phyloP scores from a whole-genome alignment of 2,797 vertebrate genomes.

The Sebastiscus tertius region DNA sequence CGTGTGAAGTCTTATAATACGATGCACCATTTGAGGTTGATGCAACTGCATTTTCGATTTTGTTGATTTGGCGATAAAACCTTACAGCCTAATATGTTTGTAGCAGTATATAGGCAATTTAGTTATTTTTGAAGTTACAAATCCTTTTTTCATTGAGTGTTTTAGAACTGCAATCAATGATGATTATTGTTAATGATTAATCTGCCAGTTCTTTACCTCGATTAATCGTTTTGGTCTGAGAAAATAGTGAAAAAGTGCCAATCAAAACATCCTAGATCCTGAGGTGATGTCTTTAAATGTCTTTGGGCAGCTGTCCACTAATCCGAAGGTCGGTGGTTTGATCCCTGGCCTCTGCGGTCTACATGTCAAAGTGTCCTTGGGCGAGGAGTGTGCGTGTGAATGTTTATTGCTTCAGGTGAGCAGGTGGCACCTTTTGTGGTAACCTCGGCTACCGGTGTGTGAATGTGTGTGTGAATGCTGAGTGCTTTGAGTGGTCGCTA shows the following conservation, averaged over 20 bases:
- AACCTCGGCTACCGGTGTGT: too few species aligned
- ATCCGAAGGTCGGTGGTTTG: rapidly evolving
- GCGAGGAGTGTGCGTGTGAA: rapidly evolving
- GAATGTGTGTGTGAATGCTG: too few species aligned
- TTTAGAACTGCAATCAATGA: background rate
- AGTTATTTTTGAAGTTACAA: background rate
- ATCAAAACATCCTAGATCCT: background rate
- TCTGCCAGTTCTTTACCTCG: background rate
- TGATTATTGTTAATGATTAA: background rate
- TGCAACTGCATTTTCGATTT: rapidly evolving
- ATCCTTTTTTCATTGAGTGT: background rate
- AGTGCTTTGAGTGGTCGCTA: too few species aligned
- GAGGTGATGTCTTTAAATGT: background rate
- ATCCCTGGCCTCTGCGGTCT: too few species aligned
- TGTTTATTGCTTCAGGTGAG: too few species aligned
- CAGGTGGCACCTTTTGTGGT: too few species aligned
- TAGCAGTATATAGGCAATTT: background rate
- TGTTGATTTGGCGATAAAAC: rapidly evolving
- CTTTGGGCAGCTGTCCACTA: too few species aligned
- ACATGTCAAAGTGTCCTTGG: too few species aligned
- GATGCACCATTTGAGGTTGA: rapidly evolving
- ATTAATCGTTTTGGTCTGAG: background rate
- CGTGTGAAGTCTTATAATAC: too few species aligned
- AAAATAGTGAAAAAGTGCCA: background rate
- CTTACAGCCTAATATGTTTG: background rate